Conservation (phyloP, 2,113 vertebrate genomes). For the Eonycteris spelaea region DNA sequence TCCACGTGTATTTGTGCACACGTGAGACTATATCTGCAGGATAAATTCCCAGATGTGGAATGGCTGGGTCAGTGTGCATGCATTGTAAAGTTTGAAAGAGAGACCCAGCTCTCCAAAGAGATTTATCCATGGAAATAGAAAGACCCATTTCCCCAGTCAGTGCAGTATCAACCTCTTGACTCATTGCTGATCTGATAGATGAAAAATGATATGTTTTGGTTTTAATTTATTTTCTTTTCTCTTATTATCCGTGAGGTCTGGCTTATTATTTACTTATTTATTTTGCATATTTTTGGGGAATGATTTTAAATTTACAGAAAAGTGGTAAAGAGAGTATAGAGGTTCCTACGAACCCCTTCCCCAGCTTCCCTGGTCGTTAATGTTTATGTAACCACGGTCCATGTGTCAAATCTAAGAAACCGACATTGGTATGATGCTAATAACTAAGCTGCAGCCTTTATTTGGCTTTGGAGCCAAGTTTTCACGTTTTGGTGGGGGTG, state of each 20-base stretch:
- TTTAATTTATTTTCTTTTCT: slow-evolving; percentile 20
- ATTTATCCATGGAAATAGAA: not conserved
- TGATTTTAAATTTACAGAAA: slow-evolving; percentile 27
- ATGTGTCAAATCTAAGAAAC: slow-evolving; percentile 1
- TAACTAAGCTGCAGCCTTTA: not conserved
- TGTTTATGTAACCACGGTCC: not conserved
- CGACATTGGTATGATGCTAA: not conserved
- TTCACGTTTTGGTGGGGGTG: not conserved
- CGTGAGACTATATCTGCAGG: not conserved
- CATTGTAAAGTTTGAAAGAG: not conserved
- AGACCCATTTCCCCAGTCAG: not conserved
- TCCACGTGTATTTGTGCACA: not conserved
- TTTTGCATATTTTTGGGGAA: not conserved
- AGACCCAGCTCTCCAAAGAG: not conserved
- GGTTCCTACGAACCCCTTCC: not conserved
- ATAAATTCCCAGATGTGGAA: not conserved
- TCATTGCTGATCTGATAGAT: not conserved
- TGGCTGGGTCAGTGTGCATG: not conserved
- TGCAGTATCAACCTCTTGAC: not conserved
- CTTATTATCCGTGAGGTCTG: not conserved
- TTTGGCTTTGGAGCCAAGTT: slow-evolving; percentile 10
- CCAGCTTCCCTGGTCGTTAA: not conserved
- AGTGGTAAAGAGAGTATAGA: not conserved
- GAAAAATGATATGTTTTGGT: not conserved
- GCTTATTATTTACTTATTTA: not conserved